These are phyloP conservation scores for Phrynocephalus vlangalii DNA, from an alignment of 2,797 vertebrate species.

Conservation along the genomic window DNA sequence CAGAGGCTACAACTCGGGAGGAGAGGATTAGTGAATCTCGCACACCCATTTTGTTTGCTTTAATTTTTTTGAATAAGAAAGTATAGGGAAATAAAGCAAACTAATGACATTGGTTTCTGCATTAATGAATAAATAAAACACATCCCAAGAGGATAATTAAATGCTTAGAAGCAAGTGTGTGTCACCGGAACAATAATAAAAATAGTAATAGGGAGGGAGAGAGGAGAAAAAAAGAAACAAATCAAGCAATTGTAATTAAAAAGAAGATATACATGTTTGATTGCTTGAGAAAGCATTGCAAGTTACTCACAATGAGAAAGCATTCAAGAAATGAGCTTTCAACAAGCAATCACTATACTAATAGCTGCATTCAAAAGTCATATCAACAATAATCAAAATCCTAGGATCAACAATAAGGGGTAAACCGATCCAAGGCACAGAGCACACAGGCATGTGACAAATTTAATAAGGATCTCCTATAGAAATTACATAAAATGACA, in stretches of 20 bases:
- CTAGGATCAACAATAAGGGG: not conserved
- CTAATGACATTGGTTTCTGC: conserved; percentile 43
- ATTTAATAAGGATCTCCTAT: not conserved
- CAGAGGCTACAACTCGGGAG: not conserved
- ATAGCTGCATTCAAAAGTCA: conserved; percentile 6
- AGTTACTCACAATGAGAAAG: not conserved
- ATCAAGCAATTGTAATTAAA: conserved; percentile 49
- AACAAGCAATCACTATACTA: conserved; percentile 2
- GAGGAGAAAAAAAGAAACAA: conserved; percentile 37
- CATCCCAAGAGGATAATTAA: conserved; percentile 67
- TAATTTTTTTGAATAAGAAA: conserved; percentile 18
- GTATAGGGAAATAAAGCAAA: conserved; percentile 54
- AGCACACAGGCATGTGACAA: not conserved
- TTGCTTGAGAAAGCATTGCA: not conserved
- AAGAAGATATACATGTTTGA: conserved; percentile 14
- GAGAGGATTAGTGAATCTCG: not conserved
- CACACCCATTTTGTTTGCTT: not conserved
- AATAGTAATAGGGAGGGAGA: not conserved
- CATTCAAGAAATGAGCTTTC: not conserved
- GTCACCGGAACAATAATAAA: conserved; percentile 55
- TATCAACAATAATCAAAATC: conserved; percentile 4
- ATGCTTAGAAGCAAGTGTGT: conserved; percentile 51
- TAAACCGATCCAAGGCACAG: not conserved
- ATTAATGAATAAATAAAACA: conserved; percentile 68
- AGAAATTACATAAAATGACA: not conserved